Base-by-base conservation (phyloP, 1,140 invertebrate species). In the Saccostrea glomerata region DNA sequence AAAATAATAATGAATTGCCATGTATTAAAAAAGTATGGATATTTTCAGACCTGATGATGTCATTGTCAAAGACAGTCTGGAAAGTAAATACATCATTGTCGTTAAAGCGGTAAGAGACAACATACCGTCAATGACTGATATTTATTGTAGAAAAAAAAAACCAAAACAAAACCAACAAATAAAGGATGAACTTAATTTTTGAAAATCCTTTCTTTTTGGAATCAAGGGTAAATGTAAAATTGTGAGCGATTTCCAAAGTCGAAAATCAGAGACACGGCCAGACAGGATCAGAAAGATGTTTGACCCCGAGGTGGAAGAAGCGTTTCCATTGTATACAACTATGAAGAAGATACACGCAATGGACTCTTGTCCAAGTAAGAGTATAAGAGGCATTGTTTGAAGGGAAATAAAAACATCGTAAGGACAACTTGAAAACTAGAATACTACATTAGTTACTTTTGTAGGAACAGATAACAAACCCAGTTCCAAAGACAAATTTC, bases 61-160 rank as follows among this genome's bases (percentile, higher is more conserved):
- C 17, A 89, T 93, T 0, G 91, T 93, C n/a, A 92, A 87, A 66
- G 89, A 93, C 87, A 92, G 90, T n/a, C 82, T 88, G 63, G 82
- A 90, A 12, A 91, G 89, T 30, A 91, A 91, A 87, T 92, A 91
- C 55, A 87, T 93, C 15, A 89, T 93, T 13, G 87, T 92, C n/a
- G 88, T 93, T 1, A 92, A 91, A 84, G 90, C 91, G 55, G 93
- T 93, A 91, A 91, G 91, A 91, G 40, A 40, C 23, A 77, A 60
- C 17, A 20, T 63, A 6, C 20, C 12, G 20, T 13, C 30, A 36
- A 36, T 36, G 30, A 36, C 30, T 36, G 30, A 0, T 17, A 13
- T 13, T 60, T 60, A 60, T 17, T 60, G 58, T 20, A 60, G 13
- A 20, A 17, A 17, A 13, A 60, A 60, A 60, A 60, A 20, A 60